These are phyloP conservation scores for Bovichtus variegatus DNA, from an alignment of 2,797 vertebrate species.

Conservation along the genomic window DNA sequence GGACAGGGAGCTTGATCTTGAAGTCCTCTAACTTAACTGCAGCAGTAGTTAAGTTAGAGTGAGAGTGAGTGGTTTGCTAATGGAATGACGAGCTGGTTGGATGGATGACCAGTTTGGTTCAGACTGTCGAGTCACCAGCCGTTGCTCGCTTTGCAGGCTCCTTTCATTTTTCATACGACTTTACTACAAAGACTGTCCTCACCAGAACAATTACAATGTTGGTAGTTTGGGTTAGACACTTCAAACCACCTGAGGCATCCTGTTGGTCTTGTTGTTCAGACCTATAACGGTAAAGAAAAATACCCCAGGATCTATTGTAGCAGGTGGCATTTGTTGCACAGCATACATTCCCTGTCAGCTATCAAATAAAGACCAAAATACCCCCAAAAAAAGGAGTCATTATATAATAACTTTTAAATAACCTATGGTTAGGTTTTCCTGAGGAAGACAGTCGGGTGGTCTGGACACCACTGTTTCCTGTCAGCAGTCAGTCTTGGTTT, in stretches of 20 bases:
- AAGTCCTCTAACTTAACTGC: slow-evolving; percentile 45
- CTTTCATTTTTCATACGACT: neutral
- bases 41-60: slow-evolving; percentile 38
- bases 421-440: neutral
- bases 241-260: neutral
- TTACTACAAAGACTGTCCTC: neutral
- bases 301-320: neutral
- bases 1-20: slow-evolving; percentile 49
- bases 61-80: slow-evolving; percentile 33
- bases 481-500: neutral
- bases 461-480: neutral
- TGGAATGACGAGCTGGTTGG: slow-evolving; percentile 24
- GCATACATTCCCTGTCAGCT: neutral
- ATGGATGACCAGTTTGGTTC: slow-evolving; percentile 26
- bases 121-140: neutral
- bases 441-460: too few relatives aligned
- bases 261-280: neutral
- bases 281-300: neutral
- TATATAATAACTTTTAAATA: neutral
- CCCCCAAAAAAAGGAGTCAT: too few relatives aligned
- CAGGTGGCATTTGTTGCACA: too few relatives aligned
- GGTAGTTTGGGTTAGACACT: neutral
- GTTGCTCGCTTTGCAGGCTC: neutral
- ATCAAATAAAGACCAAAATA: neutral
- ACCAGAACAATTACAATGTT: neutral